Evolutionary conservation across 2,888 invertebrate genomes (phyloP), one percentile per base, ranked within the genome.

Genomic region (Lithophane ornitopus): DNA sequence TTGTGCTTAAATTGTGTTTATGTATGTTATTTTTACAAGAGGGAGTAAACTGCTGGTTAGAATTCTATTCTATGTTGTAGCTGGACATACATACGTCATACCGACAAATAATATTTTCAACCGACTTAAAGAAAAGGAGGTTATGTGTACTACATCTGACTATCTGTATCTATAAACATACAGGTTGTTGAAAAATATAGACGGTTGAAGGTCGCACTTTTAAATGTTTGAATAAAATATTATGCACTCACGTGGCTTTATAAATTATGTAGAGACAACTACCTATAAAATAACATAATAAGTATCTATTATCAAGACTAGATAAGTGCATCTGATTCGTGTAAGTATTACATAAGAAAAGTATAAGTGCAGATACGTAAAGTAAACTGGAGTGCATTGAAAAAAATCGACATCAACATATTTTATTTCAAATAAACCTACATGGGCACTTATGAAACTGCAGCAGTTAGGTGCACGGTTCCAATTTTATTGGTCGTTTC

Each of bases 191-290:
- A 44, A 63, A 70, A 54, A 84, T 62, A 72, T 1, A 59, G 41
- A 34, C 67, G 41, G 67, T 70, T 70, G 71, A 72, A 86, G 71
- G 81, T 76, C 66, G 59, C 28, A n/a, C 8, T 58, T 68, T 69
- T 49, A 44, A 80, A 65, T 71, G 26, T 78, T 75, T 78, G 73
- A 78, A 72, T 78, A 81, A 72, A 78, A 81, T 75, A 72, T 73
- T 52, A 70, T 52, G 8, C 34, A 19, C 39, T 86, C 87, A 81
- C 84, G 81, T 80, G 84, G 74, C 56, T 49, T 66, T 34, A 54
- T 58, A 79, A 46, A 63, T 49, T 11, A 41, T 80, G 3, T 41
- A n/a, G 28, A 62, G n/a, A 70, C 52, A 68, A 46, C 44, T 19
- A 52, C 49, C 1, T 58, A 26, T 22, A 44, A 52, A 22, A 34